phyloP scores from a whole-genome alignment of 1,140 invertebrate genomes.

The Bilobella aurantiaca region DNA sequence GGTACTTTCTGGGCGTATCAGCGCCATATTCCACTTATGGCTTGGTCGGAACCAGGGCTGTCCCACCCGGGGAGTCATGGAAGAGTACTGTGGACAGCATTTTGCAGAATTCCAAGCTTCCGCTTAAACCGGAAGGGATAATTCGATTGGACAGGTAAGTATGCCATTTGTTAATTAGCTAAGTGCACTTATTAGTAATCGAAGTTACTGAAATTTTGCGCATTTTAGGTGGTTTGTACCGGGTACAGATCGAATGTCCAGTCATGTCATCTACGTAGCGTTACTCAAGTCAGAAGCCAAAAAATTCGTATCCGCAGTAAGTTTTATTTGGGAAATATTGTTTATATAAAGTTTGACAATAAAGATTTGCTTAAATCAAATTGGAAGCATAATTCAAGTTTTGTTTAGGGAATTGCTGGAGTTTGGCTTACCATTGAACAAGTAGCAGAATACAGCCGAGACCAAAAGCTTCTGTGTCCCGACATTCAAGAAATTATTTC shows the following conservation, averaged over 20 bases:
- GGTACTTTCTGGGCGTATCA: conserved; percentile 12
- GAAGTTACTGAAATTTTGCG: not conserved
- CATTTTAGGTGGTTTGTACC: conserved; percentile 19
- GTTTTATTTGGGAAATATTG: not conserved
- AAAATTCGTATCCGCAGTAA: conserved; percentile 6
- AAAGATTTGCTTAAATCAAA: too few species aligned
- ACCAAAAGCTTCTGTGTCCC: conserved; percentile 19
- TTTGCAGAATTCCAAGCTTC: conserved; percentile 5
- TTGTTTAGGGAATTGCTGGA: conserved; percentile 24
- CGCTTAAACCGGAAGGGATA: conserved; percentile 15
- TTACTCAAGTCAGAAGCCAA: conserved; percentile 1
- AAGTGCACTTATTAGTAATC: too few species aligned
- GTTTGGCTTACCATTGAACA: conserved; percentile 8
- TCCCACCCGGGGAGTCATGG: conserved; percentile 11
- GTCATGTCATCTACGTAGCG: conserved; percentile 15
- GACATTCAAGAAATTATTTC: conserved; percentile 20
- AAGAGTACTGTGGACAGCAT: conserved; percentile 7
- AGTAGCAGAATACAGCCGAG: not conserved
- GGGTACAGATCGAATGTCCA: conserved; percentile 13
- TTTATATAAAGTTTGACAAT: too few species aligned
- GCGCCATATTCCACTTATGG: not conserved
- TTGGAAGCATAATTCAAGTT: not conserved
- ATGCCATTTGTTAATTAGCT: not conserved
- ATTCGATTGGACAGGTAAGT: conserved; percentile 20
- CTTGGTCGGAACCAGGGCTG: conserved; percentile 5